Base-by-base conservation (phyloP, 2,888 invertebrate species). In the Ormia ochracea region DNA sequence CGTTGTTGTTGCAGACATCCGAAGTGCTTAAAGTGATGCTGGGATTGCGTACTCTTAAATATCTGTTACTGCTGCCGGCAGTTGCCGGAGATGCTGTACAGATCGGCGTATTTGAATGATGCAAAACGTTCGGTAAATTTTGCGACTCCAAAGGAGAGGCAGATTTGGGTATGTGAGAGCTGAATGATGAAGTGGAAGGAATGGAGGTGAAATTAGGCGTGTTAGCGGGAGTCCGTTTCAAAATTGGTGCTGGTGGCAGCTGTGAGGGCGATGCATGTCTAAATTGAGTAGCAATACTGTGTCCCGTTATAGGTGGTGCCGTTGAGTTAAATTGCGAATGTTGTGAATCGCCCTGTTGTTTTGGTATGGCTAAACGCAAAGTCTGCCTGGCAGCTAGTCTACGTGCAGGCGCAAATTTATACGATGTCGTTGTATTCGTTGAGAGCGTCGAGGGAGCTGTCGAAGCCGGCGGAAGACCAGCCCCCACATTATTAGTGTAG, bases 401-500 rank as follows among this genome's bases (percentile, higher is more conserved):
- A 85, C 90, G 89, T 85, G 89, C 87, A 86, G 89, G 89, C 88
- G 90, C 88, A 84, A 87, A 87, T 82, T 87, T 87, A 86, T 85
- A 80, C 26, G 81, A 31, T 23, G 72, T 10, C 5, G 65, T 3
- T 43, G 70, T 72, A 45, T 28, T 76, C 14, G 52, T 43, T 5
- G 43, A 14, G 33, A 23, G 33, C 14, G 52, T 4, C 4, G 59
- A 61, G 4, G 56, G 4, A 43, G 82, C 7, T 63, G 83, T 12
- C 54, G 78, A 21, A 75, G 69, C 5, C 17, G 58, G 17, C 17
- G 50, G 19, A 38, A 65, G 74, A 69, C 75, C 75, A 69, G 83
- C 23, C 76, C 83, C 38, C 72, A 81, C 38, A 82, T 61, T 75
- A 72, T 41, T 36, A 4, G 9, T 33, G 56, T 10, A 31, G 43